Base-by-base conservation (phyloP, 2,113 vertebrate genomes). In the Leucoraja erinaceus region DNA sequence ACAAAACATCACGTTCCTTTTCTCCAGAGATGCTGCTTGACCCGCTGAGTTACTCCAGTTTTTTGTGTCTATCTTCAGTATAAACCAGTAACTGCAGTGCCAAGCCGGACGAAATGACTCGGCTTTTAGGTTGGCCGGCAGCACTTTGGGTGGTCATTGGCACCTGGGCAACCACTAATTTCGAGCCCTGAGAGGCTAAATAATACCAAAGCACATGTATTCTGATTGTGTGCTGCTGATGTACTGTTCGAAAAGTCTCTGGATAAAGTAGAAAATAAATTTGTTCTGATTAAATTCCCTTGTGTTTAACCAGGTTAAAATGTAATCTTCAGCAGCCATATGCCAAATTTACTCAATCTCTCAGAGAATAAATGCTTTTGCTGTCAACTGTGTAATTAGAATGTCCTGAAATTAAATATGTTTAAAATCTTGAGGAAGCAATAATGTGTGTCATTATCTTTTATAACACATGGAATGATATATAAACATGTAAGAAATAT, bases 251-350 rank as follows among this genome's bases (percentile, higher is more conserved):
- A 72, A 74, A 68, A 54, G 8, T 38, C 68, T 47, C 68, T 91
- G 68, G 90, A 72, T 25, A 72, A 3, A 28, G 6, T 54, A 66
- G 66, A 91, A 91, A 91, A 6, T 72, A 70, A 68, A 90, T 90
- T 90, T 70, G 88, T 90, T 68, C 66, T 68, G 59, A 90, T 70
- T 70, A 68, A 90, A 63, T 90, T 70, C n/a, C 66, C 28, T 91
- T 72, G 33, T 74, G 20, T 72, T 91, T 54, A 91, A 33, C 66
- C 20, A 28, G 20, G 66, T 91, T 91, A 72, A 25, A 72, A 54
- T 91, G 66, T 72, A 72, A 91, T 54, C 33, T 91, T 91, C 90
- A 91, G 90, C 63, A 72, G 5, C 68, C 16, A 72, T 91, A 47
- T 72, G 33, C 54, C 90, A 91, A 72, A 72, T 72, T 54, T 91